Conservation (phyloP, 2,113 vertebrate genomes). For the Zootoca vivipara region DNA sequence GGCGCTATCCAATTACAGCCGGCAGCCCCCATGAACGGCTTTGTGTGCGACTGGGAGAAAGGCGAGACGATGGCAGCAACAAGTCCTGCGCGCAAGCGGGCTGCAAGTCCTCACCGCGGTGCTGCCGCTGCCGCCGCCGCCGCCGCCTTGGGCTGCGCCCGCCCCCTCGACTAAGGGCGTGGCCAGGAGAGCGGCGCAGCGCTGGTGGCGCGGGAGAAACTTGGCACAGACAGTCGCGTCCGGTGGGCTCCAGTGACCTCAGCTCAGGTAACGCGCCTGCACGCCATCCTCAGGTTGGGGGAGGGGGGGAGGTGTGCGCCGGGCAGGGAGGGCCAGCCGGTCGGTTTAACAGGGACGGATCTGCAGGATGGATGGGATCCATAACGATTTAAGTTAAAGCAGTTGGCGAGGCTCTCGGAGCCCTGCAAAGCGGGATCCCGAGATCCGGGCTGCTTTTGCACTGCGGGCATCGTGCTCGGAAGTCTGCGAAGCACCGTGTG, state of each 20-base stretch:
- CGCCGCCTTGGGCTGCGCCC: background rate
- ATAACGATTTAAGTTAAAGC: background rate
- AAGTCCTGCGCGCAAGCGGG: constrained; percentile 42
- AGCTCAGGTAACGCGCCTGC: background rate
- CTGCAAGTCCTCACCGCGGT: background rate
- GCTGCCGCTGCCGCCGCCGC: background rate
- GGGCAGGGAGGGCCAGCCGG: background rate
- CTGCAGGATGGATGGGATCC: background rate
- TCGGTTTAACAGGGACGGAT: too few relatives aligned
- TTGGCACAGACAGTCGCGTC: background rate
- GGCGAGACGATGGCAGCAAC: constrained; percentile 37
- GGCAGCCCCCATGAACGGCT: constrained; percentile 33
- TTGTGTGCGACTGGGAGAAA: background rate
- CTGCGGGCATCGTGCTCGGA: background rate
- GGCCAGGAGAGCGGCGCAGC: background rate
- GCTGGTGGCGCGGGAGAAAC: background rate
- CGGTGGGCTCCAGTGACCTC: background rate
- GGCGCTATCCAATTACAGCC: constrained; percentile 47
- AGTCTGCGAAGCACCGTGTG: background rate
- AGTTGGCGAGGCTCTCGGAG: background rate
- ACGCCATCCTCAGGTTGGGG: background rate
- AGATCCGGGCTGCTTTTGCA: background rate
- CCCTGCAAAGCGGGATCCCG: background rate
- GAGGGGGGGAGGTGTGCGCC: background rate
- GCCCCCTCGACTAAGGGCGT: background rate